Evolutionary conservation across 2,888 invertebrate genomes (phyloP).

Genomic region (Bugulina stolonifera): DNA sequence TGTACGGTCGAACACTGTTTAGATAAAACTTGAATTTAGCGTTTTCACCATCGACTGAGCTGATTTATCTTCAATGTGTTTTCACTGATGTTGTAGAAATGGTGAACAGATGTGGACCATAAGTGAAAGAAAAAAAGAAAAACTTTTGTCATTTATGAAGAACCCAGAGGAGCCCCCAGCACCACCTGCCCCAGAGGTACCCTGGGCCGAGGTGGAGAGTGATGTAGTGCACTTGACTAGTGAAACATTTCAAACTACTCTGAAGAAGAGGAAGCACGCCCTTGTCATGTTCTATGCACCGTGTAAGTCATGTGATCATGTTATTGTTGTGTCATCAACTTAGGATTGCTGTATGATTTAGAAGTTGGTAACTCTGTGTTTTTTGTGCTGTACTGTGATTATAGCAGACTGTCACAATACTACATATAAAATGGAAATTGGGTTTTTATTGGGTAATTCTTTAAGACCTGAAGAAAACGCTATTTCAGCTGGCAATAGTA

Average conservation of each 20-base stretch:
- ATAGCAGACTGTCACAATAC: too few relatives aligned
- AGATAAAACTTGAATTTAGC: too few relatives aligned
- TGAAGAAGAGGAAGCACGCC: slow-evolving; percentile 80
- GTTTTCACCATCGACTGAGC: too few relatives aligned
- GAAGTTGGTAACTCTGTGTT: too few relatives aligned
- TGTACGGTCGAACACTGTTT: too few relatives aligned
- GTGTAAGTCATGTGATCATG: slow-evolving; percentile 61
- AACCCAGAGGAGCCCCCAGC: slow-evolving; percentile 75
- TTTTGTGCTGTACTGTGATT: too few relatives aligned
- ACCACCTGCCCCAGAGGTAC: slow-evolving; percentile 72
- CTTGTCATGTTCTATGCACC: slow-evolving; percentile 88
- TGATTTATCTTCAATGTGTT: too few relatives aligned
- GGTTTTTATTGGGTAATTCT: too few relatives aligned
- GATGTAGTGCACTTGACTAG: slow-evolving; percentile 72
- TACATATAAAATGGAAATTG: too few relatives aligned
- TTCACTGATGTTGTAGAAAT: slow-evolving; percentile 59
- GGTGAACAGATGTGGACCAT: slow-evolving; percentile 75
- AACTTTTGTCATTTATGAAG: slow-evolving; percentile 76
- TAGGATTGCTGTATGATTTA: too few relatives aligned
- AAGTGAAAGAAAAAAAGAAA: slow-evolving; percentile 68
- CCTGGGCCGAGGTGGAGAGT: slow-evolving; percentile 70
- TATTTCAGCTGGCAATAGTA: too few relatives aligned
- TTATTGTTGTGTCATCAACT: not conserved
- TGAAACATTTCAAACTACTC: slow-evolving; percentile 65
- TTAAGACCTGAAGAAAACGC: too few relatives aligned